A percentile compares a stretch with the other conserved stretches of the same genome.
phyloP scores from a whole-genome alignment of 2,797 vertebrate species.

The Lophotriccus pileatus region DNA sequence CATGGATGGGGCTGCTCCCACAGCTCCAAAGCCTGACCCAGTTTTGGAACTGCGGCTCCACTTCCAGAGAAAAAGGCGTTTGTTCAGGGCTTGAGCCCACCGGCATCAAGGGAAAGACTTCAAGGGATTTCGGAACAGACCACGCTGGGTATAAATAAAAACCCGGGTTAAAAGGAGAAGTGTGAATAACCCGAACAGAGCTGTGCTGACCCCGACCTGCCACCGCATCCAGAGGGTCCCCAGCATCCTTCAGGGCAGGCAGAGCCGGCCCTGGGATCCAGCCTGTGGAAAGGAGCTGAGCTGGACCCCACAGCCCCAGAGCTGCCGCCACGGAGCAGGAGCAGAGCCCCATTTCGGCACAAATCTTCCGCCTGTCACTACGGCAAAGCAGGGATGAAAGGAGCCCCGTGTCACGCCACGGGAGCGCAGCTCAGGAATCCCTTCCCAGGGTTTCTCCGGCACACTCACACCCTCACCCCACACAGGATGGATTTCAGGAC shows the following conservation, averaged over 20 bases:
- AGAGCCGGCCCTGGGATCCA: background rate
- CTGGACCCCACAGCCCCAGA: background rate
- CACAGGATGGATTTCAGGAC: background rate
- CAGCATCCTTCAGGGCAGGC: background rate
- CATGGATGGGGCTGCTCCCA: fast-evolving
- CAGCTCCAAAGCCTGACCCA: background rate
- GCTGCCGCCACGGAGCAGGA: background rate
- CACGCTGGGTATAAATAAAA: background rate
- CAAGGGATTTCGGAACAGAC: background rate
- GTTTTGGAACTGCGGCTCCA: fast-evolving
- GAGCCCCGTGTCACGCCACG: fast-evolving
- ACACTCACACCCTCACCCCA: fast-evolving
- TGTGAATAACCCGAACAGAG: fast-evolving
- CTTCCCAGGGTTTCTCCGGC: fast-evolving
- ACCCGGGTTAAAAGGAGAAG: background rate
- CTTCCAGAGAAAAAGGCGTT: background rate
- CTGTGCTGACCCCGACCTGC: fast-evolving
- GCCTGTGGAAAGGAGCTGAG: fast-evolving
- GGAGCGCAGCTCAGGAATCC: background rate
- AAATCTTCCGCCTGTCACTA: fast-evolving
- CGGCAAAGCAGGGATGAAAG: fast-evolving
- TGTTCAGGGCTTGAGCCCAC: background rate
- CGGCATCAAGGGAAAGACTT: background rate
- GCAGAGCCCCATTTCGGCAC: background rate
- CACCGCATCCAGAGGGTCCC: fast-evolving